Conservation (phyloP, 2,888 invertebrate genomes). For the Trichogramma dendrolimi region DNA sequence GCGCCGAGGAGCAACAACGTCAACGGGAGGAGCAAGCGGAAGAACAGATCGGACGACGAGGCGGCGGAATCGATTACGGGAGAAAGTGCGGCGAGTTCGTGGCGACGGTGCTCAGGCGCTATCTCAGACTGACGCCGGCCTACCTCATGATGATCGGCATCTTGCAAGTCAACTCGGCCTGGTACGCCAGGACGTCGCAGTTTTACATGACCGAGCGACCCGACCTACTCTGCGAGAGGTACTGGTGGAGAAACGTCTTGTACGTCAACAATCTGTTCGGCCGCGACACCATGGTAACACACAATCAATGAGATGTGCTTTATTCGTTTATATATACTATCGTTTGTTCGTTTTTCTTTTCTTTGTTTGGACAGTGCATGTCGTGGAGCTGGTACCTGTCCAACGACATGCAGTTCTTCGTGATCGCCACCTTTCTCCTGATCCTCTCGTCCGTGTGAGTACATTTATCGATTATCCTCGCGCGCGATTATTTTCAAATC, state of each 20-base stretch:
- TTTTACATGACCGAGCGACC: conserved; percentile 48
- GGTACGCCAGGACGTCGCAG: conserved; percentile 47
- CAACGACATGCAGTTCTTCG: conserved; percentile 54
- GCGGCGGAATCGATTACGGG: conserved; percentile 12
- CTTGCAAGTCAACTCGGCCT: conserved; percentile 48
- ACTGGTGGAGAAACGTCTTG: conserved; percentile 57
- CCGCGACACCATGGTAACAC: conserved; percentile 48
- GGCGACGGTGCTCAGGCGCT: conserved; percentile 44
- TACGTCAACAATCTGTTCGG: conserved; percentile 55
- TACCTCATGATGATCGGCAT: conserved; percentile 51
- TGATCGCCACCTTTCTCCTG: conserved; percentile 46
- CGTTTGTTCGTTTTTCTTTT: not conserved
- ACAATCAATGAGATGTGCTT: not conserved
- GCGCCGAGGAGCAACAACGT: no score
- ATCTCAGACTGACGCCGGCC: conserved; percentile 53
- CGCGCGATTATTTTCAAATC: conserved; percentile 1
- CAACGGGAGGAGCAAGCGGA: conserved; percentile 12
- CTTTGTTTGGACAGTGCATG: conserved; percentile 46
- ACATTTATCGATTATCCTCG: not conserved
- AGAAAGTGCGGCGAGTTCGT: conserved; percentile 29
- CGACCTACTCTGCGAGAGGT: conserved; percentile 51
- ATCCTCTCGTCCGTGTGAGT: conserved; percentile 53
- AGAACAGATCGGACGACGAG: conserved; percentile 26
- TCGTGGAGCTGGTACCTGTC: conserved; percentile 57
- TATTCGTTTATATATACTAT: not conserved